Conservation (phyloP, 2,113 vertebrate species). For the Cynopterus brachyotis region DNA sequence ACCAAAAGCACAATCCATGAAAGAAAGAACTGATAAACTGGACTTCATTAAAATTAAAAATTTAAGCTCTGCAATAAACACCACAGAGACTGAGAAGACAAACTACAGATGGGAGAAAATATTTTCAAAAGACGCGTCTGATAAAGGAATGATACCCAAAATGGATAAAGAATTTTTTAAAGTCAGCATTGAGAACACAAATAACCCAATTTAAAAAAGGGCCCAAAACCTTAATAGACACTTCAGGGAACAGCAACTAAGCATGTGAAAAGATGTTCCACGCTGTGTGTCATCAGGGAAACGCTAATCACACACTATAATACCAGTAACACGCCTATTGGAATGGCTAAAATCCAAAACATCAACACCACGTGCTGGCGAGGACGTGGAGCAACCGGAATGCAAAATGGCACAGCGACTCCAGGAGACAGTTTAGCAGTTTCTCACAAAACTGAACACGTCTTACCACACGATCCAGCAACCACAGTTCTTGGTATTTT, state of each 20-base stretch:
- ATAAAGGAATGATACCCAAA: not conserved
- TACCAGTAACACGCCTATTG: fast-evolving
- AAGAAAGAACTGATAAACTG: not conserved
- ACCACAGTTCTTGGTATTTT: not conserved
- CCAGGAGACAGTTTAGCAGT: not conserved
- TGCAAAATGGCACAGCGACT: fast-evolving
- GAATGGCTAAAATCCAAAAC: not conserved
- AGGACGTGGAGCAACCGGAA: too few relatives aligned
- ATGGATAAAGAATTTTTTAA: not conserved
- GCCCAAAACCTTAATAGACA: not conserved
- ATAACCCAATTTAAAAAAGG: not conserved
- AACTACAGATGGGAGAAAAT: not conserved
- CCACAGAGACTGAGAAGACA: not conserved
- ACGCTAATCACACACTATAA: not conserved
- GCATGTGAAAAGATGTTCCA: not conserved
- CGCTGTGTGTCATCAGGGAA: not conserved
- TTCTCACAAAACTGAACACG: not conserved
- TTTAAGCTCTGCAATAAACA: not conserved
- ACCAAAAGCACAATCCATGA: not conserved
- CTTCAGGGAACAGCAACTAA: not conserved
- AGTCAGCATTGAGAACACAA: not conserved
- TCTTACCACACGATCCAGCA: not conserved
- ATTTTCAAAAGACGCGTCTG: not conserved
- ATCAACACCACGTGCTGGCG: not conserved
- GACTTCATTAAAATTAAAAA: not conserved